Conservation (phyloP, 2,888 invertebrate species). For the Brachylomia viminalis region DNA sequence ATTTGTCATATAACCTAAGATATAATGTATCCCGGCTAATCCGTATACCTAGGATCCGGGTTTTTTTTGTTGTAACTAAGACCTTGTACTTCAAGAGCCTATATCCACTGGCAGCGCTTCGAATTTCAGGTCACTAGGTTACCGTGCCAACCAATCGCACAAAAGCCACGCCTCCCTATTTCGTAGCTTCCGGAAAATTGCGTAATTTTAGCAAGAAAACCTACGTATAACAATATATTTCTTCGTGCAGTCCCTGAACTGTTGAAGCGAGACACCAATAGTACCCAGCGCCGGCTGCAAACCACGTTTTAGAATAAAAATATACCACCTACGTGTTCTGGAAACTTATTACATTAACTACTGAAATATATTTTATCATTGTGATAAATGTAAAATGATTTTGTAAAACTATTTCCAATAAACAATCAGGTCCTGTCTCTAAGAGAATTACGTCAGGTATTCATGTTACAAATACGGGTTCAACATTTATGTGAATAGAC, state of each 20-base stretch:
- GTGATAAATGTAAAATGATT: neutral
- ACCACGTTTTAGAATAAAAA: neutral
- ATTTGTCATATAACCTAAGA: neutral
- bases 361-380: neutral
- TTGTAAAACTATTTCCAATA: neutral
- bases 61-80: neutral
- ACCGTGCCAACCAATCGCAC: constrained; percentile 49
- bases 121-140: constrained; percentile 35
- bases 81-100: constrained; percentile 3
- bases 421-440: neutral
- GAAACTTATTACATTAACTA: neutral
- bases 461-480: too few species aligned
- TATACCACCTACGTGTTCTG: neutral
- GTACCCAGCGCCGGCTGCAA: neutral
- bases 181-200: constrained; percentile 23
- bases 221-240: constrained; percentile 14
- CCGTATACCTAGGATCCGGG: neutral
- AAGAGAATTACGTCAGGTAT: neutral
- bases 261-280: constrained; percentile 43
- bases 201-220: constrained; percentile 32
- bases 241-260: constrained; percentile 4
- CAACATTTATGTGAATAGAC: constrained; percentile 55
- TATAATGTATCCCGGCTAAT: neutral
- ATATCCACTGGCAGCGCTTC: neutral
- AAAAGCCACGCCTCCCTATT: constrained; percentile 51